Percentiles rank a stretch among this genome's conserved stretches.
Conservation (phyloP, 2,797 vertebrate genomes). For the Balearica regulorum region DNA sequence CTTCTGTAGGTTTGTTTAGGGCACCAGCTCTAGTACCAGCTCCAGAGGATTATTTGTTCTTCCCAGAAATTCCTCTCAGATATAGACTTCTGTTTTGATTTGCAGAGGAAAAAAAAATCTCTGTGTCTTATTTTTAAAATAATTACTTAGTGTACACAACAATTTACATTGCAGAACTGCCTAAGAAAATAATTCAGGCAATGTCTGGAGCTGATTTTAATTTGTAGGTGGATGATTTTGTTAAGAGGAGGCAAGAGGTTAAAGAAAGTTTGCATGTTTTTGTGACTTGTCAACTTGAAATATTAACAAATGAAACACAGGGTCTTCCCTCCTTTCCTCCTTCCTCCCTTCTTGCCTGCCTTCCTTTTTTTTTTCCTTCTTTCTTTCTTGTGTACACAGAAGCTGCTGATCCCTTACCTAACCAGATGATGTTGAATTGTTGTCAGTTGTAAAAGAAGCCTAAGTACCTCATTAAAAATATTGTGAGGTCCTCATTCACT, state of each 20-base stretch:
- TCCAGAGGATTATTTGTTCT: constrained; percentile 15
- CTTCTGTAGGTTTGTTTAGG: constrained; percentile 52
- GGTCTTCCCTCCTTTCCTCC: background rate
- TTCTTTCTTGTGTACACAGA: background rate
- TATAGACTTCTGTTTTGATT: background rate
- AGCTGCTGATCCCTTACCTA: background rate
- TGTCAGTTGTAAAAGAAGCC: background rate
- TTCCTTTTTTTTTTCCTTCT: background rate
- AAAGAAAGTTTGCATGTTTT: background rate
- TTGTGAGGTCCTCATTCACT: background rate
- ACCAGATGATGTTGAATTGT: background rate
- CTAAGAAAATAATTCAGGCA: background rate
- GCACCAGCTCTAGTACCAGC: constrained; percentile 1
- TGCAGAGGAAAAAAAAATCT: background rate
- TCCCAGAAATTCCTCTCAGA: constrained; percentile 6
- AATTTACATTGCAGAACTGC: background rate
- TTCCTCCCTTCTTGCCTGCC: background rate
- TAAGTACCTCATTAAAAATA: background rate
- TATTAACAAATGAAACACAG: background rate
- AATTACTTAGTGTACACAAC: background rate
- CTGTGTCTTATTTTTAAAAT: background rate
- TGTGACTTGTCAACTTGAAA: background rate
- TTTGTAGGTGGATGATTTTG: background rate
- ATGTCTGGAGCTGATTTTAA: background rate
- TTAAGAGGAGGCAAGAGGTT: background rate